Conservation (phyloP, 2,797 vertebrate genomes). For the Capromys pilorides region DNA sequence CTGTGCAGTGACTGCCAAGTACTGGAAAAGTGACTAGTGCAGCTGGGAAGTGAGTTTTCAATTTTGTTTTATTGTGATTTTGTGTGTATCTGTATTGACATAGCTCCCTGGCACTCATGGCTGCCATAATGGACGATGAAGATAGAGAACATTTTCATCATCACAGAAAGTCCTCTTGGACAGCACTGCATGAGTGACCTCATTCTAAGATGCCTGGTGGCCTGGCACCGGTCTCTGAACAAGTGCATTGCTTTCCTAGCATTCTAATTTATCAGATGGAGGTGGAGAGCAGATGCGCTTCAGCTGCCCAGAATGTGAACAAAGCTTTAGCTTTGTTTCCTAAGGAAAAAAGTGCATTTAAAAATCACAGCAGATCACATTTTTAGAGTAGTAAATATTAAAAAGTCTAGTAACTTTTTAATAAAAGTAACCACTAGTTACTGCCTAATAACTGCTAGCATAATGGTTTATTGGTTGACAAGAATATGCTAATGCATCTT, state of each 20-base stretch:
- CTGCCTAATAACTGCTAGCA: background rate
- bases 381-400: constrained; percentile 31
- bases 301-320: constrained; percentile 47
- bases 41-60: background rate
- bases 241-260: background rate
- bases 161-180: background rate
- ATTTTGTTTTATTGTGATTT: constrained; percentile 1
- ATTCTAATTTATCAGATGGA: constrained; percentile 9
- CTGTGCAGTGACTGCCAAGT: background rate
- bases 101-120: background rate
- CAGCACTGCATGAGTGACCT: background rate
- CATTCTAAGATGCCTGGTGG: background rate
- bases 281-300: background rate
- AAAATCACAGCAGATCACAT: background rate
- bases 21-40: background rate
- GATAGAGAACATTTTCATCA: background rate
- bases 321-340: constrained; percentile 52
- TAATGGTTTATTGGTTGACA: background rate
- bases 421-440: no score
- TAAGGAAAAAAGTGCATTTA: constrained; percentile 3
- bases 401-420: background rate
- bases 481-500: background rate
- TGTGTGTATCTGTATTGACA: background rate
- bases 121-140: background rate
- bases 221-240: background rate